phyloP scores from a whole-genome alignment of 2,113 vertebrate genomes.

The Callaeas wilsoni region DNA sequence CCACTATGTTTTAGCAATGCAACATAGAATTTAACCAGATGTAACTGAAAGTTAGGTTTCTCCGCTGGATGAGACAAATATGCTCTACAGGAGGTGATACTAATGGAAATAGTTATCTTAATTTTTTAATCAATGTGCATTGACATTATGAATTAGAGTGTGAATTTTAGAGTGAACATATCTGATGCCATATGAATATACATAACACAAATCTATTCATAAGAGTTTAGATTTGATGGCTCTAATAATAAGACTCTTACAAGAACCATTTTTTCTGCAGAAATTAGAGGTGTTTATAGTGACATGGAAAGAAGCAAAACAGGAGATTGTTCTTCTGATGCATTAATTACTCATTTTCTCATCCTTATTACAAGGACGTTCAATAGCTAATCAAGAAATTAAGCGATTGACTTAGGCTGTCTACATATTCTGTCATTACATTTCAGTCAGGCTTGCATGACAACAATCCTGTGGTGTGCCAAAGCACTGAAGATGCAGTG shows the following conservation, averaged over 20 bases:
- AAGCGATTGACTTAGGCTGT: not conserved
- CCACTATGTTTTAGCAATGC: not conserved
- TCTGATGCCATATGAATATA: not conserved
- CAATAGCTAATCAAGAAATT: conserved; percentile 5
- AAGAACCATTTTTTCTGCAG: conserved; percentile 26
- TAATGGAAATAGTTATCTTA: not conserved
- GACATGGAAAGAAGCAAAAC: conserved; percentile 1
- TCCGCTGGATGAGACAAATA: not conserved
- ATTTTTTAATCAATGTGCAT: not conserved
- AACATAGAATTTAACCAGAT: not conserved
- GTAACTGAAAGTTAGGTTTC: not conserved
- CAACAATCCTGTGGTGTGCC: not conserved
- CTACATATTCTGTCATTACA: not conserved
- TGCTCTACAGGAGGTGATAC: not conserved
- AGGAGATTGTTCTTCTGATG: not conserved
- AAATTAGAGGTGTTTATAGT: conserved; percentile 28
- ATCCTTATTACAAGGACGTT: not conserved
- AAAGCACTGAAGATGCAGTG: not conserved
- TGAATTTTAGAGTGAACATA: not conserved
- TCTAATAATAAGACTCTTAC: not conserved
- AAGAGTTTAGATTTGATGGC: not conserved
- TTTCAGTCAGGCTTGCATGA: not conserved
- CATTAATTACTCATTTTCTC: conserved; percentile 16
- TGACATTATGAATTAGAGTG: not conserved
- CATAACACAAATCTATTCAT: not conserved